Percentiles rank a stretch among this genome's conserved stretches.
Evolutionary conservation across 2,888 invertebrate species (phyloP).

Genomic region (Philaethria dido): DNA sequence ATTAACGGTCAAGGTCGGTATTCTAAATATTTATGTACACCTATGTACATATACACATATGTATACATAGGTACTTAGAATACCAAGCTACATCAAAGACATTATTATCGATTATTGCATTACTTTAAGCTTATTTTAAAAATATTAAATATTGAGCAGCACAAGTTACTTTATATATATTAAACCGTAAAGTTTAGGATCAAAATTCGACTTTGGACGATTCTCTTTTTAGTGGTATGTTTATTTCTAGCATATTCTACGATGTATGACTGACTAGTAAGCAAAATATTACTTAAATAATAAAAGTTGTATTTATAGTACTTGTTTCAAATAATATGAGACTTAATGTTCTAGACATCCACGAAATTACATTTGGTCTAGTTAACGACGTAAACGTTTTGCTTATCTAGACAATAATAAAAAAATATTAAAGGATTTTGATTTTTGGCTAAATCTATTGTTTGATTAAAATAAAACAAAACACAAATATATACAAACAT

Average conservation of each 20-base stretch:
- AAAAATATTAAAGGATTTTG: too few relatives aligned
- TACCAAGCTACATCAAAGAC: neutral
- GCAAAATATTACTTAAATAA: neutral
- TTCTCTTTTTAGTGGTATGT: neutral
- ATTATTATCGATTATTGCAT: neutral
- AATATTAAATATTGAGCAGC: conserved; percentile 9
- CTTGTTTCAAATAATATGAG: too few relatives aligned
- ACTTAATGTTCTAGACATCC: too few relatives aligned
- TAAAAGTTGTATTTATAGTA: neutral
- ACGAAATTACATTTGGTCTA: too few relatives aligned
- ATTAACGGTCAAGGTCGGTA: too few relatives aligned
- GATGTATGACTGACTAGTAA: conserved; percentile 3
- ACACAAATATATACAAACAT: too few relatives aligned
- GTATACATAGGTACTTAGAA: neutral
- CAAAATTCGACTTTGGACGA: conserved; percentile 8
- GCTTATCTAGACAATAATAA: too few relatives aligned
- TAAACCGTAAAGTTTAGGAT: neutral
- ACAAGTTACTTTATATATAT: neutral
- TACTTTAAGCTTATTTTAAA: neutral
- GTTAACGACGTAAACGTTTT: too few relatives aligned
- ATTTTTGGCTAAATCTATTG: too few relatives aligned
- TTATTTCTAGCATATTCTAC: conserved; percentile 4
- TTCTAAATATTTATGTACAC: too few relatives aligned
- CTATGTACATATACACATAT: too few relatives aligned
- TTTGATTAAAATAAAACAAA: too few relatives aligned